Evolutionary conservation across 2,888 invertebrate genomes (phyloP).

Genomic region (Lepas anatifera): DNA sequence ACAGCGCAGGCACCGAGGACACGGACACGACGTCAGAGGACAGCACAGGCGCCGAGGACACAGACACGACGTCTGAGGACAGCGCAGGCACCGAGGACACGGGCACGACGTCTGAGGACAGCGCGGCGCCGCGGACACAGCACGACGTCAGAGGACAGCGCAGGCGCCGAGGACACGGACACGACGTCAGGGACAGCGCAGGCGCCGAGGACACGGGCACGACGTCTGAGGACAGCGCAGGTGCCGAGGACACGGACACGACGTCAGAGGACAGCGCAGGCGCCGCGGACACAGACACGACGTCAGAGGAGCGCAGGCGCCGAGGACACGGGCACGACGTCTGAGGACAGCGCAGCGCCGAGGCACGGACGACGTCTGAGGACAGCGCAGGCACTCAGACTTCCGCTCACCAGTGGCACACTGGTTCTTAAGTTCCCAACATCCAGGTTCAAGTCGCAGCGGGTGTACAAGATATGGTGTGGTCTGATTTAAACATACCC

Average conservation of each 20-base stretch:
- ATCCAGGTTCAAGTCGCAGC: too few relatives aligned
- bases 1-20: conserved; percentile 57
- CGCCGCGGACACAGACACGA: conserved; percentile 61
- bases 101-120: conserved; percentile 56
- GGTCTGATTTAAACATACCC: too few relatives aligned
- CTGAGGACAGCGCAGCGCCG: too few relatives aligned
- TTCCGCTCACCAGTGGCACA: not conserved
- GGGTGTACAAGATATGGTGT: too few relatives aligned
- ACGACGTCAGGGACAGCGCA: conserved; percentile 55
- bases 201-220: conserved; percentile 59
- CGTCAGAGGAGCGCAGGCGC: too few relatives aligned
- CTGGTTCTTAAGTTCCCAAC: too few relatives aligned
- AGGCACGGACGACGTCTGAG: too few relatives aligned
- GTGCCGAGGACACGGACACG: conserved; percentile 58
- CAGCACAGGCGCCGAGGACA: conserved; percentile 57
- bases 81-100: conserved; percentile 56
- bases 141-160: too few relatives aligned
- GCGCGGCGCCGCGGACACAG: too few relatives aligned
- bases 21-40: conserved; percentile 54
- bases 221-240: conserved; percentile 50
- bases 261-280: conserved; percentile 53
- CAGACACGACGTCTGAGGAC: conserved; percentile 55
- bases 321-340: too few relatives aligned
- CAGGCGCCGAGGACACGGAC: too few relatives aligned
- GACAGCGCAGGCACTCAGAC: too few relatives aligned